Percentiles rank a stretch among this genome's conserved stretches.
Evolutionary conservation across 2,113 vertebrate species (phyloP).

Genomic region (Hydrolagus affinis): DNA sequence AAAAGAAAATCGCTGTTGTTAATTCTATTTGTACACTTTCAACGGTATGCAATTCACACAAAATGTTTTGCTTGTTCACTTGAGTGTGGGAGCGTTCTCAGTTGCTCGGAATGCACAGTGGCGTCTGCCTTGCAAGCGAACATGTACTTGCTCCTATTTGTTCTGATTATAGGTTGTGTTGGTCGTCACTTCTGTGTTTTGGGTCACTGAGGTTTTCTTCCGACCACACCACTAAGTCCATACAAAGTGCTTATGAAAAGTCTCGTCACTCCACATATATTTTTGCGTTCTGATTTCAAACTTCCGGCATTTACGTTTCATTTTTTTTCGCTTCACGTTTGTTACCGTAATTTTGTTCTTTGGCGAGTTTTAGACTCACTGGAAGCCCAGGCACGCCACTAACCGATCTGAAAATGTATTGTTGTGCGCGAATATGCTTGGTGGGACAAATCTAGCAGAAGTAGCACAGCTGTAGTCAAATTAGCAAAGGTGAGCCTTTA

Average conservation of each 20-base stretch:
- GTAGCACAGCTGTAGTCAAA: neutral
- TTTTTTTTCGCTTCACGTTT: too few relatives aligned
- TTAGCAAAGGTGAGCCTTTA: neutral
- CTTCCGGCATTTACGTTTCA: too few relatives aligned
- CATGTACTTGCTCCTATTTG: neutral
- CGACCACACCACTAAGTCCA: neutral
- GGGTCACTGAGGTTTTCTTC: neutral
- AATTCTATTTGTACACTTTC: too few relatives aligned
- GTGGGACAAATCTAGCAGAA: neutral
- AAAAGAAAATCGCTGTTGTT: too few relatives aligned
- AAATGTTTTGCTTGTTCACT: neutral
- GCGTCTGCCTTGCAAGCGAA: too few relatives aligned
- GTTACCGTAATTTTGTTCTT: too few relatives aligned
- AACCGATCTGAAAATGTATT: too few relatives aligned
- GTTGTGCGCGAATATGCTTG: neutral
- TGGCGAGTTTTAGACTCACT: too few relatives aligned
- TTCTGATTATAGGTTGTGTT: too few relatives aligned
- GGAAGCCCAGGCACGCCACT: too few relatives aligned
- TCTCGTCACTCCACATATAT: neutral
- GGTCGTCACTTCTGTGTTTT: neutral
- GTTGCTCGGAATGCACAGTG: neutral
- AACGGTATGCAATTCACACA: too few relatives aligned
- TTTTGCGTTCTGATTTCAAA: neutral
- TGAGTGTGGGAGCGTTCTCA: neutral
- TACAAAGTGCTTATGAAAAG: neutral